Evolutionary conservation across 1,140 invertebrate species (phyloP).

Genomic region (Linepithema humile): DNA sequence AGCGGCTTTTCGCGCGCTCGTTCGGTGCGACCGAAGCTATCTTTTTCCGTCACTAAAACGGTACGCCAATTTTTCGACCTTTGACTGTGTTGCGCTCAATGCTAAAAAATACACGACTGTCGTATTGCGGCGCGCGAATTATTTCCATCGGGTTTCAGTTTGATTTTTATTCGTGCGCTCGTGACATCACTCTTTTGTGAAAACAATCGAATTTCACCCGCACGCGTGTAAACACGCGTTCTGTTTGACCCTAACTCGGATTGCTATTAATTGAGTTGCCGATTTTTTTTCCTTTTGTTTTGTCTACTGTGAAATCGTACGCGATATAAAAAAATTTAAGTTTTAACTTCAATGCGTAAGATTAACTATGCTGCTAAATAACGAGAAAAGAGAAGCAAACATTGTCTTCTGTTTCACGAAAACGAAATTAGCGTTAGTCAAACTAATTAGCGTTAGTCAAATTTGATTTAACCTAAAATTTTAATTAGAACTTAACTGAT

Average conservation of each 20-base stretch:
- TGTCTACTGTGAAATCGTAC: not conserved
- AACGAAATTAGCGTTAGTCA: not conserved
- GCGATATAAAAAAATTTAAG: not conserved
- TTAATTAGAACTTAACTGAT: too few species aligned
- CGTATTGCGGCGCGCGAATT: slow-evolving; percentile 18
- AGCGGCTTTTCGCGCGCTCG: slow-evolving; percentile 37
- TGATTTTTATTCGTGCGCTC: slow-evolving; percentile 26
- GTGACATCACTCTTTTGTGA: slow-evolving; percentile 6
- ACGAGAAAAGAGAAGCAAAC: not conserved
- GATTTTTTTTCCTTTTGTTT: not conserved
- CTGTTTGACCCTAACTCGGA: slow-evolving; percentile 5
- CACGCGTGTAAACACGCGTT: not conserved
- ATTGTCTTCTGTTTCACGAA: not conserved
- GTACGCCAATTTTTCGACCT: slow-evolving; percentile 27
- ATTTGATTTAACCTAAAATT: too few species aligned
- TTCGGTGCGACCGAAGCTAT: not conserved
- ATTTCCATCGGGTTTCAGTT: slow-evolving; percentile 32
- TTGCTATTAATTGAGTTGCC: slow-evolving; percentile 2
- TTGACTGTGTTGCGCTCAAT: not conserved
- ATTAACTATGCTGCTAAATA: not conserved
- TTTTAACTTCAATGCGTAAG: not conserved
- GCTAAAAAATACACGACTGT: slow-evolving; percentile 32
- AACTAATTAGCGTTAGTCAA: too few species aligned
- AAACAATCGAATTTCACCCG: slow-evolving; percentile 14
- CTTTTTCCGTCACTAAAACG: slow-evolving; percentile 18